Evolutionary conservation across 2,113 vertebrate genomes (phyloP).

Genomic region (Ictalurus furcatus): DNA sequence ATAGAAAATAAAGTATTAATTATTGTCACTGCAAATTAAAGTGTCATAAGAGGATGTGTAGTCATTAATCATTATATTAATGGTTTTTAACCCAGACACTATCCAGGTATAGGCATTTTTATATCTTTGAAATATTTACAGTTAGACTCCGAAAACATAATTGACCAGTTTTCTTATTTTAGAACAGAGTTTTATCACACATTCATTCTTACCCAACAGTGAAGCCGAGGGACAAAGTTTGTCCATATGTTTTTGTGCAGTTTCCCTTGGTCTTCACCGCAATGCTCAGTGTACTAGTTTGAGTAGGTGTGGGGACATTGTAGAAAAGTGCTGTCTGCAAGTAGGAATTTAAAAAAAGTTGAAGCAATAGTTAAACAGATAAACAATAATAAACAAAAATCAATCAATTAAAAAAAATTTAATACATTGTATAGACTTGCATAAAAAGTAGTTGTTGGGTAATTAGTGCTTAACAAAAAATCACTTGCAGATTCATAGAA

Average conservation of each 20-base stretch:
- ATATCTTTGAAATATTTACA: too few relatives aligned
- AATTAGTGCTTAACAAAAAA: neutral
- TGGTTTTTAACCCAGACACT: neutral
- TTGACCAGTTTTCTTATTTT: too few relatives aligned
- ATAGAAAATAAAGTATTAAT: neutral
- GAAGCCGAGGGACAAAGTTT: slow-evolving; percentile 19
- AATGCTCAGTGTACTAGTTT: slow-evolving; percentile 38
- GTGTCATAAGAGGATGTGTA: neutral
- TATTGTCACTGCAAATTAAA: neutral
- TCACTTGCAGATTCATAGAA: neutral
- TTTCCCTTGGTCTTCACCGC: neutral
- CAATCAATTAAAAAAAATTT: neutral
- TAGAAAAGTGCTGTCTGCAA: slow-evolving; percentile 60
- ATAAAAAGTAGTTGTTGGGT: neutral
- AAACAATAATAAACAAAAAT: neutral
- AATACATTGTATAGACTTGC: neutral
- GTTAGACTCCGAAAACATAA: too few relatives aligned
- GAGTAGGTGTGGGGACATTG: slow-evolving; percentile 63
- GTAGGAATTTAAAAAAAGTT: neutral
- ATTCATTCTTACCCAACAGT: neutral
- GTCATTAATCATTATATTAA: neutral
- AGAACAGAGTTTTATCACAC: neutral
- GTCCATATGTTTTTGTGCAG: slow-evolving; percentile 40
- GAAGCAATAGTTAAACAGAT: neutral
- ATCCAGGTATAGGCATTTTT: too few relatives aligned